Base-by-base conservation (phyloP, 1,140 invertebrate genomes). In the Drosophila nebulosa region DNA sequence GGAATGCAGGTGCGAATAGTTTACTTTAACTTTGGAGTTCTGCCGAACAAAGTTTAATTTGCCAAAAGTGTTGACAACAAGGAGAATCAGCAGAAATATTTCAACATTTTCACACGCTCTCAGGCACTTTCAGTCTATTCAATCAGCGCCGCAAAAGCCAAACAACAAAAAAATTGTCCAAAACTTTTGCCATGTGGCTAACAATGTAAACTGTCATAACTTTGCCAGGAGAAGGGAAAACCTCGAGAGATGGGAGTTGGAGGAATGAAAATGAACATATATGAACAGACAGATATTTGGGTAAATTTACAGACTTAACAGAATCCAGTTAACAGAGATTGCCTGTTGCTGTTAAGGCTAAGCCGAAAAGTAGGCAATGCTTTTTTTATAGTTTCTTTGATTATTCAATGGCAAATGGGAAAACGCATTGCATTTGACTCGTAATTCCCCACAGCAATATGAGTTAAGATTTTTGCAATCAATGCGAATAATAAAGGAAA, bases 131-230 rank as follows among this genome's bases (percentile, higher is more conserved):
- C 55, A 64, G 66, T 70, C 56, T 51, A 70, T 70, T 65, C 64
- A 62, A 67, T 67, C 69, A 62, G 53, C 58, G 58, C 53, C 24
- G 57, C 51, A 70, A 24, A 35, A 63, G 30, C 42, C 35, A 63
- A 69, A 64, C 51, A 56, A 30, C 6, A 27, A 30, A 64, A 57
- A 59, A 46, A n/a, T 46, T 4, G 24, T 62, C 51, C 57, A 64
- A 65, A 73, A 65, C 51, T 68, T 75, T 74, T 76, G 64, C 64
- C 78, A 76, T 73, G 72, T 80, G 69, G 69, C 72, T 65, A 61
- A 53, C 63, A 75, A 58, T 58, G 67, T 74, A 75, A 79, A 72
- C 67, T 79, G 57, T 61, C 78, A 79, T 75, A 79, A 75, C 77
- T 75, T 39, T 46, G 16, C 16, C 74, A 64, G 42, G 27, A n/a